phyloP scores from a whole-genome alignment of 2,888 invertebrate genomes.

The Nycteola revayana region DNA sequence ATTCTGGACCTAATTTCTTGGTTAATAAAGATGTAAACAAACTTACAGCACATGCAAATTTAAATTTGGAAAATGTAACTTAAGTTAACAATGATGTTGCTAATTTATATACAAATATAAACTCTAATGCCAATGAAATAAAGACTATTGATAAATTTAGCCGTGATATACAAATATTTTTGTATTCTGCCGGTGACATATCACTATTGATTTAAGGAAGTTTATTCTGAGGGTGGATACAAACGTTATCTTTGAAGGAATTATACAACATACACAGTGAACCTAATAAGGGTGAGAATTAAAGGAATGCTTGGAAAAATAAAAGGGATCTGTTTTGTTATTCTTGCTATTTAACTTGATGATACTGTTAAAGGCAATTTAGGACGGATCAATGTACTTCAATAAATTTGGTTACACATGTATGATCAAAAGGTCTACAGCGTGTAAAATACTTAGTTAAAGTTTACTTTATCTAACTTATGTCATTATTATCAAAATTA shows the following conservation, averaged over 20 bases:
- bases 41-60: slow-evolving; percentile 4
- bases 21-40: slow-evolving; percentile 2
- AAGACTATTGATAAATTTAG: not conserved
- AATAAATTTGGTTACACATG: too few species aligned
- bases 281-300: slow-evolving; percentile 32
- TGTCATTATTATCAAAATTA: too few species aligned
- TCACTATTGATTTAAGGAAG: slow-evolving; percentile 67
- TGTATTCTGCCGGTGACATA: slow-evolving; percentile 46
- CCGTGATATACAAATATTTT: slow-evolving; percentile 8
- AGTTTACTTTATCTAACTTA: too few species aligned
- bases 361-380: slow-evolving; percentile 1
- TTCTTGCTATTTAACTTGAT: slow-evolving; percentile 17
- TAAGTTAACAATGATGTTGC: not conserved
- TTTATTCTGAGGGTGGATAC: slow-evolving; percentile 67
- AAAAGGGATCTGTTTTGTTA: slow-evolving; percentile 22
- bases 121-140: slow-evolving; percentile 3
- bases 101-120: not conserved
- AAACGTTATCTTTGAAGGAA: slow-evolving; percentile 41
- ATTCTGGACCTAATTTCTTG: slow-evolving; percentile 6
- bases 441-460: too few species aligned
- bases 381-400: slow-evolving; percentile 7
- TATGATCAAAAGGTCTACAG: too few species aligned
- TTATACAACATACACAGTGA: slow-evolving; percentile 23
- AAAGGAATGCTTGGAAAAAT: slow-evolving; percentile 35
- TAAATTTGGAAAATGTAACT: slow-evolving; percentile 5